A percentile compares a stretch with the other conserved stretches of the same genome.
Conservation (phyloP, 2,888 invertebrate genomes). For the Lamellibrachia columna region DNA sequence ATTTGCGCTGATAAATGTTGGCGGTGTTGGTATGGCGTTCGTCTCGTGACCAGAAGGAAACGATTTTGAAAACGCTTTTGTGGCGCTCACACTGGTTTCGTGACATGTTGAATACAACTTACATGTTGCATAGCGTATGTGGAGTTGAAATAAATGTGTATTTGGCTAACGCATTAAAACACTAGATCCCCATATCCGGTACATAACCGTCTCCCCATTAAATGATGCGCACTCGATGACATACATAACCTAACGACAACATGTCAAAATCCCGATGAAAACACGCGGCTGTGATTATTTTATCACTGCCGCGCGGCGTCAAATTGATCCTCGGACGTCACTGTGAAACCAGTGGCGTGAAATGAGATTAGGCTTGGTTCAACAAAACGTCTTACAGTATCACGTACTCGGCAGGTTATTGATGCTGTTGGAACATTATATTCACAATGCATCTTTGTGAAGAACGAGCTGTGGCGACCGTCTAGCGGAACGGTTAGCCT, state of each 20-base stretch:
- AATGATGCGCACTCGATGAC: neutral
- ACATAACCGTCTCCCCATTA: neutral
- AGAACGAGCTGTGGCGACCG: neutral
- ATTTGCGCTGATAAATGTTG: too few species aligned
- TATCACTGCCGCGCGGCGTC: constrained; percentile 6
- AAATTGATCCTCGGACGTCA: neutral
- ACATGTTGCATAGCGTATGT: too few species aligned
- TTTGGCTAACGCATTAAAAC: too few species aligned
- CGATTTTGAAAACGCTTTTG: too few species aligned
- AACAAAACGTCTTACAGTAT: neutral
- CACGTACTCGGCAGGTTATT: neutral
- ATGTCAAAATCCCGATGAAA: neutral
- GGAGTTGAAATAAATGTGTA: too few species aligned
- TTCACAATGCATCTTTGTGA: neutral
- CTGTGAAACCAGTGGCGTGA: neutral
- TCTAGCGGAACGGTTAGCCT: too few species aligned
- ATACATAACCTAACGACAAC: neutral
- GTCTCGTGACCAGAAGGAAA: too few species aligned
- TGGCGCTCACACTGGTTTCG: too few species aligned
- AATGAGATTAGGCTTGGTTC: neutral
- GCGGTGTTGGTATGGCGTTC: too few species aligned
- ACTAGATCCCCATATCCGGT: too few species aligned
- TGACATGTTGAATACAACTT: too few species aligned
- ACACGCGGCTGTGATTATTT: neutral
- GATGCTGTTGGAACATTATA: neutral